Base-by-base conservation (phyloP, 2,888 invertebrate genomes). In the Spialia ferax region DNA sequence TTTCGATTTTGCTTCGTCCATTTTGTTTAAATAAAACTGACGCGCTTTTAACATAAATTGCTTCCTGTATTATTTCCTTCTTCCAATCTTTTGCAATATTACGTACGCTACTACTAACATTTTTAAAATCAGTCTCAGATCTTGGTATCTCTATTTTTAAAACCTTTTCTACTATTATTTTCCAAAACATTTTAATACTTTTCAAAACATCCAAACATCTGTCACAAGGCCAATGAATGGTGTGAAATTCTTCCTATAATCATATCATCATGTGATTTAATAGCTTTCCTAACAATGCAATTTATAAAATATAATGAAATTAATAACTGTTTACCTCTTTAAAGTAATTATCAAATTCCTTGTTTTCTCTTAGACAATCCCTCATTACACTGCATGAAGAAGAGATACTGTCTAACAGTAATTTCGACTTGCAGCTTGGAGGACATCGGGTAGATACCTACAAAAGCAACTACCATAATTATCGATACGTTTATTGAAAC, bases 111-210 rank as follows among this genome's bases (percentile, higher is more conserved):
- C 79, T 84, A n/a, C 81, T 76, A 15, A 70, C 73, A 42, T 70
- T 54, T 42, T 54, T 66, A 15, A 75, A 72, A 1, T 79, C 71
- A 15, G 29, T 29, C 10, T 84, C 78, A 57, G 63, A 72, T 71
- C 83, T 87, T 0, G 81, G 72, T 32, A 85, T 55, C 42, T 79
- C 82, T 2, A 90, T 71, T 61, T 84, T 76, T 50, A 92, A 89
- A 70, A 93, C 75, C 81, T 86, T 92, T 62, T 91, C 88, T 15
- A 86, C 61, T 6, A 93, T 83, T 22, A 93, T 81, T 78, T 84
- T 90, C 93, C 93, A 93, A 77, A 92, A 87, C 84, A 93, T 84
- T 78, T 89, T 92, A 48, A 93, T 82, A 62, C 83, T 86, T 79
- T 90, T 93, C n/a, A 93, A 74, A 29, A 88, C 87, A 38, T 87